Evolutionary conservation across 1,140 invertebrate species (phyloP).

Genomic region (Harpegnathos saltator): DNA sequence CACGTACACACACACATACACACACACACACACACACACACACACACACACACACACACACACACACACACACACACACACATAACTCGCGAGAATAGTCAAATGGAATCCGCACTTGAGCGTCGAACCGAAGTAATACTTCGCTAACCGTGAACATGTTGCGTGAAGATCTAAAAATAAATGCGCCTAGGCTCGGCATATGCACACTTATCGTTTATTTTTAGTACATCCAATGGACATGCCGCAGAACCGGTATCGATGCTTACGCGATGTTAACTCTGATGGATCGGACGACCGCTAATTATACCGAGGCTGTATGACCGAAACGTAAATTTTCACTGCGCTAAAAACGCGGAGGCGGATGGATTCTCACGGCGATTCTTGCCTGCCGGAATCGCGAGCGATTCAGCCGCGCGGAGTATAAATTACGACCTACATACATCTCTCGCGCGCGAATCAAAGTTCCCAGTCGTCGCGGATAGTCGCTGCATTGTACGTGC

Average conservation of each 20-base stretch:
- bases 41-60: no score
- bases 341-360: neutral
- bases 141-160: conserved; percentile 38
- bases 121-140: conserved; percentile 32
- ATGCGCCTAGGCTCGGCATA: conserved; percentile 23
- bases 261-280: neutral
- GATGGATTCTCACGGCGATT: no score
- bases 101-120: conserved; percentile 9
- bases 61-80: neutral
- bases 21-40: neutral
- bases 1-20: no score
- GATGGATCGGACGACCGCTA: neutral
- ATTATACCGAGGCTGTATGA: neutral
- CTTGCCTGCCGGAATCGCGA: neutral
- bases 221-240: conserved; percentile 32
- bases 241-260: conserved; percentile 27
- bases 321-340: neutral
- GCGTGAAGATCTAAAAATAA: conserved; percentile 51
- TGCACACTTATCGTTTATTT: conserved; percentile 43
- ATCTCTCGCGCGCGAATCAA: neutral
- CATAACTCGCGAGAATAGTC: neutral
- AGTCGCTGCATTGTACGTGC: neutral
- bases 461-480: neutral
- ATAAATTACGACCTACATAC: conserved; percentile 16
- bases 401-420: neutral